Base-by-base conservation (phyloP, 2,888 invertebrate species). In the Mesochorus sp. region DNA sequence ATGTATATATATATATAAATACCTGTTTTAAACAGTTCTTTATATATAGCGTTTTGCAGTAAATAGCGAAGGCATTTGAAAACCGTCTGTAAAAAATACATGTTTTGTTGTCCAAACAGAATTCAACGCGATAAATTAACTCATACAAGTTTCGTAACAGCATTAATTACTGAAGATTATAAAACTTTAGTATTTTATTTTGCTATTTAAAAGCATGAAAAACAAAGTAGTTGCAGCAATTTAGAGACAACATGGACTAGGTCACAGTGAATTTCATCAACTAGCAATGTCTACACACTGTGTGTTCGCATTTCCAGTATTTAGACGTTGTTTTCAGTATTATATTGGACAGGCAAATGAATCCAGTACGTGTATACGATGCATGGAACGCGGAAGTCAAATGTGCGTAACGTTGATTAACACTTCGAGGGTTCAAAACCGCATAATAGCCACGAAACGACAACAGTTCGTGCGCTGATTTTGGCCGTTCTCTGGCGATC, bases 351-450 rank as follows among this genome's bases (percentile, higher is more conserved):
- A 53, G 5, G 44, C 12, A 64, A 51, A 37, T 51, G 19, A 12
- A 31, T 2, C n/a, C 12, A 4, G 12, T 37, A 5, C 6, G 10
- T 31, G 10, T 42, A 14, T 31, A 26, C 12, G 31, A 42, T 42
- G 39, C 17, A 12, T 44, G 44, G 44, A 49, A 19, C 6, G 57
- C 49, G 61, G 61, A 24, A 49, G 67, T 61, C 76, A 67, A 55
- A 81, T 77, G 82, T 81, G 70, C 67, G 79, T 80, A 80, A 71
- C 82, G 81, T 83, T 86, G 84, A 87, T 85, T 88, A 87, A 86
- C 86, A 83, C 84, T 87, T 86, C 81, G 84, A 87, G 86, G 81
- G 81, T 78, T 49, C 82, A 83, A 85, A 87, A 84, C 85, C 85
- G 68, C 85, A 85, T 86, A 87, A 87, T 85, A 77, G 44, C 84